Evolutionary conservation across 2,888 invertebrate species (phyloP).

Genomic region (Drosophila buzzatii): DNA sequence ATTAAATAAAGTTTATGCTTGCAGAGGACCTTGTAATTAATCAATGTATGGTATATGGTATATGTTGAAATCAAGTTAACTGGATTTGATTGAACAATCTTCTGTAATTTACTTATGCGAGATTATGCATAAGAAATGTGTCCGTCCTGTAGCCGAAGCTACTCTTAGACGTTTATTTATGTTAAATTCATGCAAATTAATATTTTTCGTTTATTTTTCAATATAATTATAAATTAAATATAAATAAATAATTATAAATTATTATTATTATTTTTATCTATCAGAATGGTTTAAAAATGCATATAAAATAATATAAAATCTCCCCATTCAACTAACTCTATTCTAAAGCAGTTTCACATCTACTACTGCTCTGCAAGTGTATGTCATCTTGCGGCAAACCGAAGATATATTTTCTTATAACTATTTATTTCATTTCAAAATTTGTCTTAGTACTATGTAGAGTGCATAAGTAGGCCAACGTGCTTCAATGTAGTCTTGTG

Average conservation of each 20-base stretch:
- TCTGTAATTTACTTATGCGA: not conserved
- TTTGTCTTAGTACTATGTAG: conserved; percentile 6
- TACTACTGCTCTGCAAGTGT: conserved; percentile 8
- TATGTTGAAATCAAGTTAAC: not conserved
- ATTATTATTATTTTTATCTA: too few species aligned
- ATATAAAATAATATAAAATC: too few species aligned
- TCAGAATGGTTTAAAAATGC: too few species aligned
- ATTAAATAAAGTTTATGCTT: conserved; percentile 1
- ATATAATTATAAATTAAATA: too few species aligned
- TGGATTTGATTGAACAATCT: not conserved
- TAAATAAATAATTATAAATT: too few species aligned
- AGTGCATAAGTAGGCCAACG: conserved; percentile 4
- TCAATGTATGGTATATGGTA: not conserved
- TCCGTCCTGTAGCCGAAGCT: not conserved
- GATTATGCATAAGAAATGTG: not conserved
- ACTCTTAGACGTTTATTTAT: too few species aligned
- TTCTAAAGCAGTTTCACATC: not conserved
- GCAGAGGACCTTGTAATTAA: conserved; percentile 8
- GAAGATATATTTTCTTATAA: not conserved
- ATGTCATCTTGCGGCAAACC: conserved; percentile 2
- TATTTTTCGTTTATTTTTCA: too few species aligned
- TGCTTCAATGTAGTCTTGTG: conserved; percentile 43
- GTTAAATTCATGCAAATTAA: too few species aligned
- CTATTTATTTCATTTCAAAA: not conserved
- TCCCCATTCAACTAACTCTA: not conserved